These are phyloP conservation scores for Ceratoteleas bidentatus DNA, from an alignment of 1,140 invertebrate genomes.

Conservation along the genomic window DNA sequence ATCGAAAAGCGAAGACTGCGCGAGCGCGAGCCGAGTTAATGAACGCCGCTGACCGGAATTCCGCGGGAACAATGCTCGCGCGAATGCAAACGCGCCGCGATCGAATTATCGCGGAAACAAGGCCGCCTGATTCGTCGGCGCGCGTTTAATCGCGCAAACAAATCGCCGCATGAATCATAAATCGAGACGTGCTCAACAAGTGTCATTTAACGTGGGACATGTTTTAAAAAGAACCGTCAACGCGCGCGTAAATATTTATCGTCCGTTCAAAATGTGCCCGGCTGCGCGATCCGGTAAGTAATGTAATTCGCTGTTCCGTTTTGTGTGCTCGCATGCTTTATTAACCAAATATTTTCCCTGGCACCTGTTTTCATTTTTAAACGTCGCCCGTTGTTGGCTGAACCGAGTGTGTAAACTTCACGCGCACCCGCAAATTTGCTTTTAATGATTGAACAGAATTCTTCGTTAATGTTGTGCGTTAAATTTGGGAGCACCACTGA, in stretches of 20 bases:
- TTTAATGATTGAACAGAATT: background rate
- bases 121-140: background rate
- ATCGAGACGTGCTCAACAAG: slow-evolving; percentile 29
- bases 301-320: slow-evolving; percentile 9
- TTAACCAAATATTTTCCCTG: slow-evolving; percentile 1
- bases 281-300: background rate
- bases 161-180: slow-evolving; percentile 18
- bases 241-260: slow-evolving; percentile 21
- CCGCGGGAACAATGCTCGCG: no score
- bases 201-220: slow-evolving; percentile 20
- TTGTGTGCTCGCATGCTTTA: slow-evolving; percentile 1
- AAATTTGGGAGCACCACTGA: no score
- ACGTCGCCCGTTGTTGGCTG: background rate
- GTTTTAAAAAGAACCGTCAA: slow-evolving; percentile 18
- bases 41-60: no score
- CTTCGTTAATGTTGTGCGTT: no score
- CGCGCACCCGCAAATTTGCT: background rate
- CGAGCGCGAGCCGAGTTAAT: no score
- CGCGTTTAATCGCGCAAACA: slow-evolving; percentile 1
- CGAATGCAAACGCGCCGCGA: no score
- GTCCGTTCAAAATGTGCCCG: background rate
- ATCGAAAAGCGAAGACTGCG: background rate
- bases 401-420: slow-evolving; percentile 1
- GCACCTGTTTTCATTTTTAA: background rate
- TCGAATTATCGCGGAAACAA: slow-evolving; percentile 1